phyloP scores from a whole-genome alignment of 1,140 invertebrate species.

The Plodia interpunctella region DNA sequence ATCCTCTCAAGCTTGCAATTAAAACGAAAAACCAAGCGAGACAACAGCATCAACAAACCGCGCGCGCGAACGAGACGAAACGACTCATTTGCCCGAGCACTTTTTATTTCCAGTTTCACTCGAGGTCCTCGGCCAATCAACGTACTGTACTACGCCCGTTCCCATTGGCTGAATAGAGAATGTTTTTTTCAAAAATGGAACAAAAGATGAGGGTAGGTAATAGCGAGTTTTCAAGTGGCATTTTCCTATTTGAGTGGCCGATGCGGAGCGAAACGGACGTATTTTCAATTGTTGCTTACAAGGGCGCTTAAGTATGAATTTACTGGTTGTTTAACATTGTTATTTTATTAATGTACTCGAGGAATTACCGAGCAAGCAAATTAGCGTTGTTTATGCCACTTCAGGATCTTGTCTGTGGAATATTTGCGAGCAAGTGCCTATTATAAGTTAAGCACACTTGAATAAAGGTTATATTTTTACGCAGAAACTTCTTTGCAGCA shows the following conservation, averaged over 20 bases:
- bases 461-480: constrained; percentile 6
- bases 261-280: constrained; percentile 53
- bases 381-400: constrained; percentile 60
- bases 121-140: constrained; percentile 75
- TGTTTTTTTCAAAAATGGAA: constrained; percentile 62
- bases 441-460: constrained; percentile 30
- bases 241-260: constrained; percentile 63
- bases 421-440: constrained; percentile 42
- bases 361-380: constrained; percentile 63
- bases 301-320: constrained; percentile 61
- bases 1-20: constrained; percentile 73
- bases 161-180: constrained; percentile 73
- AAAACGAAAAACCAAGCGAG: constrained; percentile 69
- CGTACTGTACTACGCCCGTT: constrained; percentile 60
- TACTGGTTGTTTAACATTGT: constrained; percentile 67
- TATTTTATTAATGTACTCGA: constrained; percentile 56
- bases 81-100: constrained; percentile 67
- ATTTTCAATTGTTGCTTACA: constrained; percentile 62
- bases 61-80: constrained; percentile 50
- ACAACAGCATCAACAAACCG: constrained; percentile 35
- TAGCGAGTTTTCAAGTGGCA: constrained; percentile 72
- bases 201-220: constrained; percentile 73
- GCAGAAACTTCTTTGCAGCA: background rate
- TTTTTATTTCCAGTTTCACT: constrained; percentile 74
- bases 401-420: constrained; percentile 36